Base-by-base conservation (phyloP, 1,140 invertebrate species). In the Brachionus manjavacas region DNA sequence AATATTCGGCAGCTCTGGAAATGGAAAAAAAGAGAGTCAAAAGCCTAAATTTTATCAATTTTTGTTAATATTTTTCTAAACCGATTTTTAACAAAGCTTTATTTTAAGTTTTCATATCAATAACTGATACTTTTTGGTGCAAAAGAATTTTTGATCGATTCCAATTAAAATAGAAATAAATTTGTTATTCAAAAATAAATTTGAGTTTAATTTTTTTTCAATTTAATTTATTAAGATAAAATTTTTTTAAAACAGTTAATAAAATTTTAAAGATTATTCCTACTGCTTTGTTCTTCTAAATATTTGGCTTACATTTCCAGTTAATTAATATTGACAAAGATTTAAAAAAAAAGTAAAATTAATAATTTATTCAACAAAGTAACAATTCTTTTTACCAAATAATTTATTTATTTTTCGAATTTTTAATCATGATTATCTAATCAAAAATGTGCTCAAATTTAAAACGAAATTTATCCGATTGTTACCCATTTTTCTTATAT, bases 21-120 rank as follows among this genome's bases (percentile, higher is more conserved):
- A 78, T 84, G 83, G 83, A 83, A 83, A 68, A 83, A 83, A 70
- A 25, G 81, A 41, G 79, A 81, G 23, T 12, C 72, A 4, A 76
- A 46, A 28, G 41, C 20, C 41, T 49, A 46, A 76, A 76, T 31
- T 14, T 25, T 43, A 43, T 31, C 3, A n/a, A 28, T 74, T 49
- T 25, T 76, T 76, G 72, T 49, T 76, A 49, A 76, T 49, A 25
- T 76, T 25, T 76, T 49, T 41, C 25, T 74, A 72, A 39, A 35
- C 39, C 70, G 39, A 41, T 74, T 74, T 41, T 43, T 16, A 35
- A 7, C 31, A 35, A 31, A 52, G 46, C 46, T 52, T 52, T 52
- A 52, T 14, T 14, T n/a, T 0, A 52, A 52, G 14, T 14, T 52
- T n/a, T 60, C 20, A 6, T 23, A 60, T 60, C 16, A 60, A 60